A percentile compares a stretch with the other conserved stretches of the same genome.
These are phyloP conservation scores for Xyrichtys novacula DNA, from an alignment of 2,797 vertebrate species.

Conservation along the genomic window DNA sequence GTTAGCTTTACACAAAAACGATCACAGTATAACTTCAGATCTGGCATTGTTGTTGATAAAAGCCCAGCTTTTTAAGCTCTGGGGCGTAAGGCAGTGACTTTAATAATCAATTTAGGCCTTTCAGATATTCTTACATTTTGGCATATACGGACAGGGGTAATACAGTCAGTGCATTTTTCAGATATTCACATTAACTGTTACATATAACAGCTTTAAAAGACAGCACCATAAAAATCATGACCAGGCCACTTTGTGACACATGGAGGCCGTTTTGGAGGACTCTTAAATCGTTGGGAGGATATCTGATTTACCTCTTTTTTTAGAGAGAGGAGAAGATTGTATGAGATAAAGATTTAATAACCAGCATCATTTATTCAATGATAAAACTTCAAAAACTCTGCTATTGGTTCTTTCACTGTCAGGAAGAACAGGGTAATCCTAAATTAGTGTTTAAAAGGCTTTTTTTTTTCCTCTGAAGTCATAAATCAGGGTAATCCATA, in stretches of 20 bases:
- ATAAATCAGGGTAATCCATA: conserved; percentile 12
- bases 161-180: conserved; percentile 63
- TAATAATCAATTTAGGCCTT: conserved; percentile 47
- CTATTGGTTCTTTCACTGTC: background rate
- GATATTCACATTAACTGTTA: conserved; percentile 46
- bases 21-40: conserved; percentile 53
- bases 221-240: conserved; percentile 44
- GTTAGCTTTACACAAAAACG: conserved; percentile 45
- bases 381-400: background rate
- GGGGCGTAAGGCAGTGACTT: conserved; percentile 75
- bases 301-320: background rate
- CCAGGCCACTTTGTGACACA: conserved; percentile 46
- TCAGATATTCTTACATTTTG: conserved; percentile 43
- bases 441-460: conserved; percentile 28
- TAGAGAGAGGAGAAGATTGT: background rate
- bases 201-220: conserved; percentile 34
- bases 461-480: conserved; percentile 10
- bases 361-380: conserved; percentile 13
- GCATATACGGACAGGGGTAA: conserved; percentile 45
- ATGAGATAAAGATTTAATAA: conserved; percentile 1
- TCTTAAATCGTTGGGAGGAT: background rate
- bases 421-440: conserved; percentile 8
- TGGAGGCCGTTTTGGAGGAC: conserved; percentile 28
- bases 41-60: conserved; percentile 66
- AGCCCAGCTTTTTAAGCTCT: conserved; percentile 66